Conservation (phyloP, 1,140 invertebrate species). For the Triops longicaudatus region DNA sequence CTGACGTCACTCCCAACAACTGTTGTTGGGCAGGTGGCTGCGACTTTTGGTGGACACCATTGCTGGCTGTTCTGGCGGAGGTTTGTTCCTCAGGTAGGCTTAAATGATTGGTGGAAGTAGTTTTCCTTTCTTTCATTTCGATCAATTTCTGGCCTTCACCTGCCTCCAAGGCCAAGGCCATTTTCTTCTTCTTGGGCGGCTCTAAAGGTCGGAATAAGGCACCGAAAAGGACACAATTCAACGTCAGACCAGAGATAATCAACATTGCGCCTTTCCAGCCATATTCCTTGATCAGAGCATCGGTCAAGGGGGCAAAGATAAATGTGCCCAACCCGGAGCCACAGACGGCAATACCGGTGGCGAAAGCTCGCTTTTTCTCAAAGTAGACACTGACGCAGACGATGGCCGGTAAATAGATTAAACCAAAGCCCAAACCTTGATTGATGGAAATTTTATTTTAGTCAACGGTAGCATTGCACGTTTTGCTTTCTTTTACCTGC, state of each 20-base stretch:
- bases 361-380: slow-evolving; percentile 78
- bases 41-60: background rate
- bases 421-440: slow-evolving; percentile 79
- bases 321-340: slow-evolving; percentile 84
- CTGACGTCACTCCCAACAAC: background rate
- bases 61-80: background rate
- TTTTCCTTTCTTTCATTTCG: slow-evolving; percentile 7
- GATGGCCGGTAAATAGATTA: slow-evolving; percentile 90
- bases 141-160: slow-evolving; percentile 25
- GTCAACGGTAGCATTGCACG: background rate
- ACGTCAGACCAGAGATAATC: slow-evolving; percentile 67
- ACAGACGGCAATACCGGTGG: slow-evolving; percentile 88
- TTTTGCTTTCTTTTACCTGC: slow-evolving; percentile 47
- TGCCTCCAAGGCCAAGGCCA: slow-evolving; percentile 23
- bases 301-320: slow-evolving; percentile 68
- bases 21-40: background rate
- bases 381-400: slow-evolving; percentile 92
- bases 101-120: background rate
- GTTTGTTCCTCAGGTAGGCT: background rate
- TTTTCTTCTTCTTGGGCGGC: slow-evolving; percentile 19
- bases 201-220: slow-evolving; percentile 60
- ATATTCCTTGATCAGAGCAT: slow-evolving; percentile 50
- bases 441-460: background rate
- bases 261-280: slow-evolving; percentile 66
- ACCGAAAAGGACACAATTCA: slow-evolving; percentile 76